phyloP scores from a whole-genome alignment of 2,797 vertebrate species.

The Passerculus sandwichensis region DNA sequence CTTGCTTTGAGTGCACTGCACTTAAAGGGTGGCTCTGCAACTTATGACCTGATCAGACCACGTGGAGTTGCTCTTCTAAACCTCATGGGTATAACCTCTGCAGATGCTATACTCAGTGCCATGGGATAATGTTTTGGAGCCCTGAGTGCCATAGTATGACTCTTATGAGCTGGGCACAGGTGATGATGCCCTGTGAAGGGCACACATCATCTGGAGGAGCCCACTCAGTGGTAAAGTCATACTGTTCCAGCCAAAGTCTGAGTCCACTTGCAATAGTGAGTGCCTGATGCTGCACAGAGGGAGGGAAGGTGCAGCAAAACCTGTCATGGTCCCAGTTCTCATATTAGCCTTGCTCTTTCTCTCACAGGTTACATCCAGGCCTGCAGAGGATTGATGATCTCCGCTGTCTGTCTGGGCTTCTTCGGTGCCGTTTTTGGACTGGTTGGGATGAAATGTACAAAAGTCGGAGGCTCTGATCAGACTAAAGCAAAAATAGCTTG shows the following conservation, averaged over 20 bases:
- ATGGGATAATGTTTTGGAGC: not conserved
- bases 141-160: not conserved
- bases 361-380: constrained; percentile 92
- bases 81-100: not conserved
- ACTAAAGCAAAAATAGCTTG: constrained; percentile 90
- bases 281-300: accelerated
- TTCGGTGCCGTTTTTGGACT: constrained; percentile 87
- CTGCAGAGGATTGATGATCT: constrained; percentile 94
- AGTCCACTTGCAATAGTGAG: not conserved
- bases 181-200: not conserved
- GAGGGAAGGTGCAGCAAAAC: not conserved
- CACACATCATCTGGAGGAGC: not conserved
- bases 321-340: not conserved
- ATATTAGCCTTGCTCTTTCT: constrained; percentile 21
- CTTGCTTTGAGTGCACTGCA: not conserved
- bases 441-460: constrained; percentile 97
- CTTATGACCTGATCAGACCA: accelerated
- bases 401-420: constrained; percentile 90
- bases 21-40: not conserved
- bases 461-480: constrained; percentile 89
- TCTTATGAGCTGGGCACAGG: not conserved
- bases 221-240: not conserved
- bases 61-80: not conserved
- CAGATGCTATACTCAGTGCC: not conserved
- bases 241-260: not conserved